These are phyloP conservation scores for Parapristionchus giblindavisi DNA, from an alignment of 2,888 invertebrate genomes.

Conservation along the genomic window DNA sequence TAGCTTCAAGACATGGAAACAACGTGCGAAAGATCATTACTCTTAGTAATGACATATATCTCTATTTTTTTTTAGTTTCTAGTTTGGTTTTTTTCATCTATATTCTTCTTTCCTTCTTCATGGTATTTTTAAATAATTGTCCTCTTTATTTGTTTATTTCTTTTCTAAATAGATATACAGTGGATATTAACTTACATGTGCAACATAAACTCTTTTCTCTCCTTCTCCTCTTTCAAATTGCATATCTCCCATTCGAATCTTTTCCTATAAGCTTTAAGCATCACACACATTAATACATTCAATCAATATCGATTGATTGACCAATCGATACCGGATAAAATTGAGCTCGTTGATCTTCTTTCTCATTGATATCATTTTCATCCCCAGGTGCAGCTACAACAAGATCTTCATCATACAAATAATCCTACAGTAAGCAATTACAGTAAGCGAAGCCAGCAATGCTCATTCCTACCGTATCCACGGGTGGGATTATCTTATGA, in stretches of 20 bases:
- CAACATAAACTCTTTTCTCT: constrained; percentile 12
- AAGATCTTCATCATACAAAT: constrained; percentile 32
- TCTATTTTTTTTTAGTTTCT: no score
- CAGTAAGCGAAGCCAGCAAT: background rate
- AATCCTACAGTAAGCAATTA: background rate
- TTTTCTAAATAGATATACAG: no score
- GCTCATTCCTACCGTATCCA: background rate
- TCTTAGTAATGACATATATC: no score
- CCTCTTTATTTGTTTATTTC: no score
- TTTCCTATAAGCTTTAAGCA: background rate
- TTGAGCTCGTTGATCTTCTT: constrained; percentile 4
- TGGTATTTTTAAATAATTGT: no score
- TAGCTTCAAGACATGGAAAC: no score
- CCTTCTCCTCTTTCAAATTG: constrained; percentile 18
- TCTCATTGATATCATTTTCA: background rate
- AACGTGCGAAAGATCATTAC: no score
- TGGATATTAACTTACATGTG: constrained; percentile 6
- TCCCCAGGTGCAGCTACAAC: background rate
- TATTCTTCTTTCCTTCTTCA: no score
- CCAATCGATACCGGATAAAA: constrained; percentile 23
- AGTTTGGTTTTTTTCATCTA: no score
- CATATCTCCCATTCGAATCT: constrained; percentile 29
- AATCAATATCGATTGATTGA: background rate
- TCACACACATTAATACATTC: background rate
- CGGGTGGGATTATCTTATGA: background rate